A percentile compares a stretch with the other conserved stretches of the same genome.
phyloP scores from a whole-genome alignment of 2,113 vertebrate genomes.

The Crypturellus undulatus region DNA sequence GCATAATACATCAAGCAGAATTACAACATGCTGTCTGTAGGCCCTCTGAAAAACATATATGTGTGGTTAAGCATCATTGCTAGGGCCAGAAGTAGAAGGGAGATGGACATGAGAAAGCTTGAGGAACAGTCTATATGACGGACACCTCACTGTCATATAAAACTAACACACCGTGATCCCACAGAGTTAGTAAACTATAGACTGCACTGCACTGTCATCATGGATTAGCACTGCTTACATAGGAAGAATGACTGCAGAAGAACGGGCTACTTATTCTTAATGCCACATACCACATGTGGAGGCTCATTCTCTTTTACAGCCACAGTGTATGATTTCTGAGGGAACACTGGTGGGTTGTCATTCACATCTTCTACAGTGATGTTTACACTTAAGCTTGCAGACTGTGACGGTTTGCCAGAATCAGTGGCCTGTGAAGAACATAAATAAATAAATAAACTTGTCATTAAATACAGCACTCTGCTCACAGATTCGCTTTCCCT shows the following conservation, averaged over 20 bases:
- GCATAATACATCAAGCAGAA: not conserved
- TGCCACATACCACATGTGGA: slow-evolving; percentile 52
- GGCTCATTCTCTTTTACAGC: slow-evolving; percentile 65
- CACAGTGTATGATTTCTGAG: slow-evolving; percentile 8
- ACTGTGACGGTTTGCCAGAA: not conserved
- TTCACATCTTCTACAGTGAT: slow-evolving; percentile 64
- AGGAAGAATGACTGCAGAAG: not conserved
- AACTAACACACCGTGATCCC: not conserved
- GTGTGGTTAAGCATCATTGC: not conserved
- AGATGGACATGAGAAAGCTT: not conserved
- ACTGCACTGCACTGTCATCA: not conserved
- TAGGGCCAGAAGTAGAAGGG: not conserved
- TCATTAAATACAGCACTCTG: not conserved
- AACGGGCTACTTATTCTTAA: not conserved
- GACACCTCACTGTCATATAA: not conserved
- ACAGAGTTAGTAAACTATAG: rapidly evolving
- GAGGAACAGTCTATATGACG: not conserved
- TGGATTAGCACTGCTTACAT: not conserved
- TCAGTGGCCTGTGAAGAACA: slow-evolving; percentile 61
- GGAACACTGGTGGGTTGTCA: slow-evolving; percentile 65
- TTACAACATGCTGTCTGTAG: not conserved
- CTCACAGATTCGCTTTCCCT: not conserved
- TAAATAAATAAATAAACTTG: not conserved
- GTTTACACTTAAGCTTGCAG: slow-evolving; percentile 31
- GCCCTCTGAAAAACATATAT: not conserved